A percentile compares a stretch with the other conserved stretches of the same genome.
These are phyloP conservation scores for Gobius niger DNA, from an alignment of 2,113 vertebrate species.

Conservation along the genomic window DNA sequence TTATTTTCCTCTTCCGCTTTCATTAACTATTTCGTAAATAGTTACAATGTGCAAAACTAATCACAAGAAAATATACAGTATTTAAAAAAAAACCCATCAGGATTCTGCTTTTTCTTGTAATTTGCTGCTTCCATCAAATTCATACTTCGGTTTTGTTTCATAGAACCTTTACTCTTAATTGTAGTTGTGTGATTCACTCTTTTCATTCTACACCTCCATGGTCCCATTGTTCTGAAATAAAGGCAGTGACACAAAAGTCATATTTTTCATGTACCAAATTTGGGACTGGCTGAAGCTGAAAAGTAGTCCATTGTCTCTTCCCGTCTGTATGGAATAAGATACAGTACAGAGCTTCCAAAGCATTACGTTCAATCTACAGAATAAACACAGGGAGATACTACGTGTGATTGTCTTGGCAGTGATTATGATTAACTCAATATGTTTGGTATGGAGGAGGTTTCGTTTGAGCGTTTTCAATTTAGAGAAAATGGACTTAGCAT, in stretches of 20 bases:
- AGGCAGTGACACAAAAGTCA: background rate
- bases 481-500: constrained; percentile 10
- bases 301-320: constrained; percentile 15
- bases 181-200: background rate
- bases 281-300: background rate
- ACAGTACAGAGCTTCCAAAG: background rate
- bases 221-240: background rate
- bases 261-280: background rate
- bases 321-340: constrained; percentile 5
- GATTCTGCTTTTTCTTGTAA: background rate
- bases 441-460: background rate
- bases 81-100: background rate
- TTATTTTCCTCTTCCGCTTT: background rate
- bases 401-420: constrained; percentile 5
- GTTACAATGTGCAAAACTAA: background rate
- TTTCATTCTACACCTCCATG: background rate
- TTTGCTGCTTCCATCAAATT: too few species aligned
- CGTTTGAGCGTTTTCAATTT: constrained; percentile 8
- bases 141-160: too few species aligned
- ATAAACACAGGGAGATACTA: constrained; percentile 16
- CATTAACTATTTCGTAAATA: background rate
- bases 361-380: constrained; percentile 11
- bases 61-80: background rate
- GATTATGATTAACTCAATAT: constrained; percentile 10
- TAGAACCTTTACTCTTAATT: too few species aligned